A percentile compares a stretch with the other conserved stretches of the same genome.
These are phyloP conservation scores for Channa maculata DNA, from an alignment of 2,113 vertebrate species.

Conservation along the genomic window DNA sequence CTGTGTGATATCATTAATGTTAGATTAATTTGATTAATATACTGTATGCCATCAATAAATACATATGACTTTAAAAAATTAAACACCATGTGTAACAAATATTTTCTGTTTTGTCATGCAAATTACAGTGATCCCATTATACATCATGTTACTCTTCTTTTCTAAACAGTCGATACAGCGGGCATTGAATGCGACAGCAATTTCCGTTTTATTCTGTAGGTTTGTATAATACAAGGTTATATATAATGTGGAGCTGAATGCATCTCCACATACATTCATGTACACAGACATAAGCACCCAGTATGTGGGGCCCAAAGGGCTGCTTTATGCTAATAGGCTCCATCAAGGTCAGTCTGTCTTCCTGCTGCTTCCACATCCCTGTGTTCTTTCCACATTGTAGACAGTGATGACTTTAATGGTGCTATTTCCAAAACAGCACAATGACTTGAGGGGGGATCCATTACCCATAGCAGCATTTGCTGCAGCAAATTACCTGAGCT, in stretches of 20 bases:
- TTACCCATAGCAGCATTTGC: constrained; percentile 45
- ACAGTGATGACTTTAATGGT: constrained; percentile 73
- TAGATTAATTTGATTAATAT: too few species aligned
- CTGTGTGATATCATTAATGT: not conserved
- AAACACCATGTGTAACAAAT: too few species aligned
- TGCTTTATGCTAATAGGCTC: constrained; percentile 76
- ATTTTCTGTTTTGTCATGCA: not conserved
- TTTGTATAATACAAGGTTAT: constrained; percentile 33
- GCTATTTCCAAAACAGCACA: constrained; percentile 58
- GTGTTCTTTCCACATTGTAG: constrained; percentile 62
- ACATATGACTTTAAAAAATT: not conserved
- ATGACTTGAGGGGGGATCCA: constrained; percentile 58
- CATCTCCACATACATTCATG: constrained; percentile 23
- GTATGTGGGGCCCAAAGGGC: constrained; percentile 43
- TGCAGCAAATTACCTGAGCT: constrained; percentile 46
- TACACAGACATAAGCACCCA: constrained; percentile 36
- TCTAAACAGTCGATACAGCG: not conserved
- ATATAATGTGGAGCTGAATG: constrained; percentile 25
- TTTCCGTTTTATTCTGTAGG: constrained; percentile 21
- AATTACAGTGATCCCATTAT: not conserved
- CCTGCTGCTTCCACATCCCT: constrained; percentile 25
- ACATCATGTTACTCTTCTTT: not conserved
- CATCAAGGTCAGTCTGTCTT: constrained; percentile 76
- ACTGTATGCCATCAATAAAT: not conserved
- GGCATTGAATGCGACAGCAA: constrained; percentile 16